Percentiles rank a stretch among this genome's conserved stretches.
These are phyloP conservation scores for Allobates femoralis DNA, from an alignment of 2,797 vertebrate genomes.

Conservation along the genomic window DNA sequence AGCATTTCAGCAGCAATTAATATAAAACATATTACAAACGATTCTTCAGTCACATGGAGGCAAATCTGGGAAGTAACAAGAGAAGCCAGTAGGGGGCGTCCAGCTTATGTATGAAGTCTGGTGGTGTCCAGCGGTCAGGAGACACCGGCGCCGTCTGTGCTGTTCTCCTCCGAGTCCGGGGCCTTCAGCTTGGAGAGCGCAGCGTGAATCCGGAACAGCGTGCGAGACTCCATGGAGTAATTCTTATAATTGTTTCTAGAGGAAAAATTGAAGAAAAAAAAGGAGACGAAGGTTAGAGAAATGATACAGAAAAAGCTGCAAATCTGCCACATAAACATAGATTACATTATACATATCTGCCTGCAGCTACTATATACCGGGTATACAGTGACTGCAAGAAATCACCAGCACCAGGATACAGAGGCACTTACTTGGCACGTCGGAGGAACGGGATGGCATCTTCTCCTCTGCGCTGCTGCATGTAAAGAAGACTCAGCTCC, in stretches of 20 bases:
- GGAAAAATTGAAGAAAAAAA: neutral
- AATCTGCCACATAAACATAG: neutral
- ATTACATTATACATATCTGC: neutral
- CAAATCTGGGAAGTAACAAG: neutral
- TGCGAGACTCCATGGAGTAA: slow-evolving; percentile 87
- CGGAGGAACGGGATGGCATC: slow-evolving; percentile 80
- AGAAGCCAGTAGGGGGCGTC: neutral
- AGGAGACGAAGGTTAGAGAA: neutral
- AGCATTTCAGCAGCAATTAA: neutral
- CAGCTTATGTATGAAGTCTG: neutral
- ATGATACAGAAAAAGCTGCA: no score
- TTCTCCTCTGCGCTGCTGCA: slow-evolving; percentile 77
- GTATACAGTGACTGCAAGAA: neutral
- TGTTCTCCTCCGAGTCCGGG: slow-evolving; percentile 71
- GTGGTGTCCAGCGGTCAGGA: slow-evolving; percentile 36
- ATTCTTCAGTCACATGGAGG: neutral
- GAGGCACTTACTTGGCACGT: slow-evolving; percentile 81
- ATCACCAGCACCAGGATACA: neutral
- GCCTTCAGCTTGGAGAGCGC: slow-evolving; percentile 83
- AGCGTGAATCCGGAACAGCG: slow-evolving; percentile 84
- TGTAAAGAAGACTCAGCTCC: slow-evolving; percentile 80
- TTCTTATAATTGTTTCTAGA: slow-evolving; percentile 84
- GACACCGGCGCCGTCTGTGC: slow-evolving; percentile 56
- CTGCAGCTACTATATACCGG: neutral
- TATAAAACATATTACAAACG: neutral